phyloP scores from a whole-genome alignment of 2,113 vertebrate genomes.

The Tychaedon coryphoeus region DNA sequence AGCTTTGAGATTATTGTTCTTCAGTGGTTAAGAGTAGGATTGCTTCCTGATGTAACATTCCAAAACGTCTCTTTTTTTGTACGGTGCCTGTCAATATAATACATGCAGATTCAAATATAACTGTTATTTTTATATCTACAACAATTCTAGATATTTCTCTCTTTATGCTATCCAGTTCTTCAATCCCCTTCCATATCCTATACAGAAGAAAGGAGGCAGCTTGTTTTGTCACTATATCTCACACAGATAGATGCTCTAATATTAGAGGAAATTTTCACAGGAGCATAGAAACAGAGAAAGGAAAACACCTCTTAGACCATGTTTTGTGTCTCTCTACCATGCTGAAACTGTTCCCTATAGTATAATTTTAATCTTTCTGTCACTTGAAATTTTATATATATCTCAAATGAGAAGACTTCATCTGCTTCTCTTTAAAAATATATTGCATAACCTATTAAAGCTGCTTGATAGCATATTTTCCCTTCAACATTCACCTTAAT shows the following conservation, averaged over 20 bases:
- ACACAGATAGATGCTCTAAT: not conserved
- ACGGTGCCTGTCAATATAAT: not conserved
- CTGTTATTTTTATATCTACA: not conserved
- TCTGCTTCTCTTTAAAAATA: not conserved
- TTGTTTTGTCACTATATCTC: not conserved
- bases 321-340: not conserved
- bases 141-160: not conserved
- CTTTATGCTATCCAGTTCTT: not conserved
- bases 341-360: not conserved
- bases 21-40: not conserved
- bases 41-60: not conserved
- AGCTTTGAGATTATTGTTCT: conserved; percentile 21
- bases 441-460: not conserved
- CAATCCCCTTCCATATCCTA: not conserved
- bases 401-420: not conserved
- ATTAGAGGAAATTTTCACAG: not conserved
- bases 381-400: not conserved
- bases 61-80: not conserved
- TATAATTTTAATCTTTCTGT: not conserved
- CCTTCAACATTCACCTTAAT: not conserved
- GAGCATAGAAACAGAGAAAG: not conserved
- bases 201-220: not conserved
- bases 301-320: not conserved
- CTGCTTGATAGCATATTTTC: not conserved
- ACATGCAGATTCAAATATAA: not conserved